Evolutionary conservation across 2,888 invertebrate species (phyloP), one percentile per base, ranked within the genome.

Genomic region (Lepidonotus clava): DNA sequence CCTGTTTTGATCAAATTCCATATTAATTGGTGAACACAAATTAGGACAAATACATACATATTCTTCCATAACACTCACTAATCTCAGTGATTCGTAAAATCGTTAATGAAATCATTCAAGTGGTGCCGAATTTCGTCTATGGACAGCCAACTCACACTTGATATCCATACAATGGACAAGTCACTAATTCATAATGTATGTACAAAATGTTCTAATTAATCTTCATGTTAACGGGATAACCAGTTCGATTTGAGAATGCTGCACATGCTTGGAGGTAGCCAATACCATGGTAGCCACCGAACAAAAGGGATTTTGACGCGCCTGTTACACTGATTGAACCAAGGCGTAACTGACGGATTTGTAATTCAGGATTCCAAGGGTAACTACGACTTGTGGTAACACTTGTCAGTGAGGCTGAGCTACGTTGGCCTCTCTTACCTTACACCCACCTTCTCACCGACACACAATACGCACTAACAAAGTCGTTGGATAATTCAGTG

Each of bases 71-170:
- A 61, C 61, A n/a, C 2, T 61, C 61, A 61, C 61, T 61, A 61
- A 61, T 61, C 61, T 61, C 61, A 61, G 28, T 61, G 61, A 61
- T 61, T 61, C 14, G 61, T 24, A 61, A 61, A 61, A 61, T 61
- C 61, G 28, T 61, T 24, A 61, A 61, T 61, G 61, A 61, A 61
- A 61, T 61, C 61, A 61, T 71, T 71, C 71, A 71, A 71, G 71
- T 71, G 71, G 71, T 71, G 71, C 61, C 61, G 14, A 61, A 61
- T 28, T 28, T 71, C 34, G 4, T 24, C 71, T 38, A 71, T 61
- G 71, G 71, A 71, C 71, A 71, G 71, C 38, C 36, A 71, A 71
- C 71, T 71, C 4, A 38, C 38, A 71, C 24, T 71, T 36, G 36
- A 38, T 71, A 71, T 18, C 34, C 38, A 61, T 61, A 28, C 61